Base-by-base conservation (phyloP, 2,888 invertebrate species). In the Zhengitettix transpicula region DNA sequence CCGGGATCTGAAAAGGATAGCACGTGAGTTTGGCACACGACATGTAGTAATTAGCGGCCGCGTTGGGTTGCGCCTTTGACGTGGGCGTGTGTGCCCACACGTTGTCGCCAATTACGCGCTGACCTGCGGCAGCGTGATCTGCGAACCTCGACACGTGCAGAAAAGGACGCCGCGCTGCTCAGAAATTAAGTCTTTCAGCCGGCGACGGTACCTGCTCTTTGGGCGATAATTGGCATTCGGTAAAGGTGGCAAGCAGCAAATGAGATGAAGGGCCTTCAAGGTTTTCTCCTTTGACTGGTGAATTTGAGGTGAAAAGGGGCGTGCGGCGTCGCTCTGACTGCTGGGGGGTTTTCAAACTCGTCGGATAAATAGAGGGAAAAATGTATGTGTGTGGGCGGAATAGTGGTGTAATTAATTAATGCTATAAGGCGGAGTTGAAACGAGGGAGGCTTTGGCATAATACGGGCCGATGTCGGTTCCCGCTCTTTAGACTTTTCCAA, bases 191-290 rank as follows among this genome's bases (percentile, higher is more conserved):
- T 47, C 47, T 47, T 47, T 47, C 47, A 47, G n/a, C 3, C 28
- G 28, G 28, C 47, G 47, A 47, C 14, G 47, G 14, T 14, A 8
- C 12, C 12, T 14, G 47, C 12, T 47, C 47, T 47, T 47, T 47
- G 47, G n/a, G 47, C 47, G 47, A 55, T 78, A 78, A 78, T 78
- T 78, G 78, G 77, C 77, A 78, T 78, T 78, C 74, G 77, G 76
- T 76, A 77, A 78, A 77, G 78, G 78, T 75, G 78, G 77, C 76
- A 77, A 68, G 72, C 75, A 28, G 55, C 53, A 53, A 55, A 42
- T 16, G 41, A 55, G 55, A 42, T 58, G 58, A 58, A 58, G 58
- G 58, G 58, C 42, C 55, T 58, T 47, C 47, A 47, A 47, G 47
- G 14, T 47, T 47, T 47, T 47, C 47, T n/a, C 47, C 47, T 47